Evolutionary conservation across 2,113 vertebrate genomes (phyloP).

Genomic region (Copsychus sechellarum): DNA sequence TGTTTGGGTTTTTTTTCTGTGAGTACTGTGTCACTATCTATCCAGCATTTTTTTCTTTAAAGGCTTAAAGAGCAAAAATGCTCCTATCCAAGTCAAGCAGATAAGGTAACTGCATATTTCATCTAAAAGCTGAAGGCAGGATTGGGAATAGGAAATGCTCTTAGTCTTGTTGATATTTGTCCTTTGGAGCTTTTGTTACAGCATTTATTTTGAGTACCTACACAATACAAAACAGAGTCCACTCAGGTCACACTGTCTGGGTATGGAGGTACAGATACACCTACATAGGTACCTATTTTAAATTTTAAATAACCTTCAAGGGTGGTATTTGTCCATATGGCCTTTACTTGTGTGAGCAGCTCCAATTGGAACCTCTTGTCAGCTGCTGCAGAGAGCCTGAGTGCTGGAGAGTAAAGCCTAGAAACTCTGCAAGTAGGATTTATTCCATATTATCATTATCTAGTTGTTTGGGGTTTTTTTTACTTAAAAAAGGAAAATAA

Average conservation of each 20-base stretch:
- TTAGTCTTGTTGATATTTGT: neutral
- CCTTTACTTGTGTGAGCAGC: neutral
- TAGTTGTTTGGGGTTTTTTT: neutral
- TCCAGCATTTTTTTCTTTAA: neutral
- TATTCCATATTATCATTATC: neutral
- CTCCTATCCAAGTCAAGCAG: neutral
- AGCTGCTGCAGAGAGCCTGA: neutral
- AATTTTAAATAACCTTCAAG: neutral
- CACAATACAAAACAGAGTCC: neutral
- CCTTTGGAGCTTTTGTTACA: neutral
- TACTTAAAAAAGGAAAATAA: neutral
- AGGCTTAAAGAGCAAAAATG: neutral
- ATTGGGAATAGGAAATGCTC: neutral
- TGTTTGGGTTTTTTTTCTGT: neutral
- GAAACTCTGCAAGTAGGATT: neutral
- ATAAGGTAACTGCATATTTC: neutral
- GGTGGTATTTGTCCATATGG: neutral
- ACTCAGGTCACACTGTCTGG: neutral
- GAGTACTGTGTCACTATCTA: neutral
- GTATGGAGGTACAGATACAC: neutral
- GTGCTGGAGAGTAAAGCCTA: neutral
- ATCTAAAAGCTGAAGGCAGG: neutral
- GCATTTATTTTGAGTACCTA: neutral
- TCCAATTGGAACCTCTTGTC: neutral
- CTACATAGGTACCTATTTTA: neutral